Evolutionary conservation across 2,797 vertebrate genomes (phyloP).

Genomic region (Halcyon badia): DNA sequence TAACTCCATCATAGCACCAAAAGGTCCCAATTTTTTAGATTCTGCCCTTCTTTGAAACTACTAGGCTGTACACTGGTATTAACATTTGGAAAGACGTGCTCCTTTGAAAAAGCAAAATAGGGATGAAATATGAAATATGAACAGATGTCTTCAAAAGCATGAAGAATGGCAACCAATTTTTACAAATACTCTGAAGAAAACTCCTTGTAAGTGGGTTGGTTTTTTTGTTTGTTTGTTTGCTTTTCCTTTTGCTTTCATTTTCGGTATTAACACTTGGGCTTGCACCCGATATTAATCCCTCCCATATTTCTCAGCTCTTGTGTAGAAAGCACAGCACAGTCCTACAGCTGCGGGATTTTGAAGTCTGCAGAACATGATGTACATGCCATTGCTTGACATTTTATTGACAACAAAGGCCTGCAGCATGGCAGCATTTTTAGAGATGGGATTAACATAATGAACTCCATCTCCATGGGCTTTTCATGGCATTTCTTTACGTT

Average conservation of each 20-base stretch:
- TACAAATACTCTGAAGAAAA: not conserved
- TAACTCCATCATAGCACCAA: not conserved
- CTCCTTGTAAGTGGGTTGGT: not conserved
- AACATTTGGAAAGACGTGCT: constrained; percentile 16
- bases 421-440: constrained; percentile 11
- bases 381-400: constrained; percentile 65
- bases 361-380: constrained; percentile 37
- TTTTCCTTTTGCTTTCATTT: not conserved
- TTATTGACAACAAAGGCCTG: constrained; percentile 49
- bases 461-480: not conserved
- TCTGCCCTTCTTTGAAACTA: constrained; percentile 65
- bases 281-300: not conserved
- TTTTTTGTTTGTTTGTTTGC: not conserved
- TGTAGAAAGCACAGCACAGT: not conserved
- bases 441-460: constrained; percentile 70
- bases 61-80: constrained; percentile 41
- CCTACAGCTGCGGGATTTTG: not conserved
- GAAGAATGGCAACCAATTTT: not conserved
- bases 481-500: constrained; percentile 35
- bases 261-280: not conserved
- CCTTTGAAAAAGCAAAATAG: constrained; percentile 10
- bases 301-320: not conserved
- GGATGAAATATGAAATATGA: not conserved
- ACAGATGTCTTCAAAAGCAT: not conserved
- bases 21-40: not conserved